Evolutionary conservation across 2,888 invertebrate species (phyloP).

Genomic region (Agrotis segetum): DNA sequence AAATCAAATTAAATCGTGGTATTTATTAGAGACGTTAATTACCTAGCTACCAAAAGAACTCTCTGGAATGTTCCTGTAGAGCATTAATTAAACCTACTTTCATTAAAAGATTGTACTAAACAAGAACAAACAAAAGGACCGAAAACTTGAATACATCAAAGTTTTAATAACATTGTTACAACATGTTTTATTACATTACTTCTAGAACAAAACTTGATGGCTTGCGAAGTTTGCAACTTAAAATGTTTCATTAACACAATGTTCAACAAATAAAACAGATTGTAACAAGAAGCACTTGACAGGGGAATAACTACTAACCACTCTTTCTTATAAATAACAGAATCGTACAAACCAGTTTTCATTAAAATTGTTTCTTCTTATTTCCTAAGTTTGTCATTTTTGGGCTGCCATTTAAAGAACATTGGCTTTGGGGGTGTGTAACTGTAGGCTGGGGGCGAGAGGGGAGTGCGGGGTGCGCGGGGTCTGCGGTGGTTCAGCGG

Average conservation of each 20-base stretch:
- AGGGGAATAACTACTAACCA: conserved; percentile 50
- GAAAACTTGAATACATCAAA: conserved; percentile 40
- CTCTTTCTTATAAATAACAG: conserved; percentile 55
- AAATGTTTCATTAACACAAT: conserved; percentile 48
- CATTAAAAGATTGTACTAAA: conserved; percentile 28
- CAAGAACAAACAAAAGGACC: conserved; percentile 24
- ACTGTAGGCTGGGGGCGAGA: conserved; percentile 22
- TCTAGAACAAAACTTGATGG: conserved; percentile 43
- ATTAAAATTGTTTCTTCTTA: conserved; percentile 66
- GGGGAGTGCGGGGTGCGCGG: conserved; percentile 37
- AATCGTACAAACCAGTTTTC: conserved; percentile 57
- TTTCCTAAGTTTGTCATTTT: conserved; percentile 70
- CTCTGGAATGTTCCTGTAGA: background rate
- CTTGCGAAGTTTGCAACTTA: conserved; percentile 45
- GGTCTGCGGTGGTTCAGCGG: conserved; percentile 67
- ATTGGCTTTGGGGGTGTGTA: conserved; percentile 58
- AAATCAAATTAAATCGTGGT: background rate
- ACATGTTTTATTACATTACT: conserved; percentile 57
- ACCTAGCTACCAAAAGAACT: conserved; percentile 1
- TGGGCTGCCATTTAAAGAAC: conserved; percentile 57
- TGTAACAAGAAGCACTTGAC: conserved; percentile 42
- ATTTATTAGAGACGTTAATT: conserved; percentile 9
- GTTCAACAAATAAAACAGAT: conserved; percentile 38
- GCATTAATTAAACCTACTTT: conserved; percentile 34
- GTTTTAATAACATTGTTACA: conserved; percentile 53